These are phyloP conservation scores for Acrobasis repandana DNA, from an alignment of 2,888 invertebrate genomes.

Conservation along the genomic window DNA sequence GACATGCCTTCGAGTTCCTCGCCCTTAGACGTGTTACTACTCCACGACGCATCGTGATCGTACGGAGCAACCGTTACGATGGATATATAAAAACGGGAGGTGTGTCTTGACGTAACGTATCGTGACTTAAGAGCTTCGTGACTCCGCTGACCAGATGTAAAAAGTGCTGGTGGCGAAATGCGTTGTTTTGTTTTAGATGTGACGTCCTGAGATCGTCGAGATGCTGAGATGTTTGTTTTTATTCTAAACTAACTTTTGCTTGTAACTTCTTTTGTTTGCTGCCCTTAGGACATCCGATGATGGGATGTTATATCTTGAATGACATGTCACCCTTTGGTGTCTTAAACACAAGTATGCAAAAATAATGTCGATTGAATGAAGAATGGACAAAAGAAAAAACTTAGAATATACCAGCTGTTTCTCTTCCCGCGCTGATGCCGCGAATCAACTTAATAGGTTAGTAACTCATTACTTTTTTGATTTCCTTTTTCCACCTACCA, in stretches of 20 bases:
- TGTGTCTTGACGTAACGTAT: slow-evolving; percentile 58
- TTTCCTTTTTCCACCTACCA: too few species aligned
- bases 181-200: slow-evolving; percentile 19
- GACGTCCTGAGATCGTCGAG: slow-evolving; percentile 3
- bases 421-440: too few species aligned
- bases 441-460: too few species aligned
- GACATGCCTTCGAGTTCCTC: background rate
- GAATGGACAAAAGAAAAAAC: too few species aligned
- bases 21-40: slow-evolving; percentile 3
- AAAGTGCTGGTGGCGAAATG: slow-evolving; percentile 29
- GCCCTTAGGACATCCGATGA: too few species aligned
- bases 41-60: slow-evolving; percentile 26
- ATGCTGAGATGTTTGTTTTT: background rate
- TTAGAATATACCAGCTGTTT: too few species aligned
- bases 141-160: slow-evolving; percentile 53
- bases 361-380: too few species aligned
- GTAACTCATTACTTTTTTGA: too few species aligned
- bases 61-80: slow-evolving; percentile 24
- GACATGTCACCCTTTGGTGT: too few species aligned
- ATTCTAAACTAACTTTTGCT: background rate
- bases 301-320: too few species aligned
- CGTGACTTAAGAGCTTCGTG: slow-evolving; percentile 58
- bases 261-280: too few species aligned
- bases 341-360: too few species aligned
- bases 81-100: slow-evolving; percentile 37